Conservation (phyloP, 2,888 invertebrate genomes). For the Cryptosula pallasiana region DNA sequence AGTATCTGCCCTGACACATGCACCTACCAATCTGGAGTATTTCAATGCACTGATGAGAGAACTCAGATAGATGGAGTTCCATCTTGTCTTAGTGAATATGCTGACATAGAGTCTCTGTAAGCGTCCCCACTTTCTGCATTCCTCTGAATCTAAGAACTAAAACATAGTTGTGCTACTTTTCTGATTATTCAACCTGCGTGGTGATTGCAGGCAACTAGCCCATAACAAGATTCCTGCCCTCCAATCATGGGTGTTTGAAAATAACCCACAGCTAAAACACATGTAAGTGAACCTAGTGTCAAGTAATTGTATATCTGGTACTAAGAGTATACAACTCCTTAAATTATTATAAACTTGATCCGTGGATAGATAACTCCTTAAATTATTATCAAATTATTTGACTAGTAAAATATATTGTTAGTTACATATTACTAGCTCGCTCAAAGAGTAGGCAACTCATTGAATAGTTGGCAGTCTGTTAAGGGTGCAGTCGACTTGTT, state of each 20-base stretch:
- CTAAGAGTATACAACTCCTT: no score
- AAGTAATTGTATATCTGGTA: no score
- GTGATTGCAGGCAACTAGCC: not conserved
- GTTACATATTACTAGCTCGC: no score
- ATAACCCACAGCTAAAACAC: not conserved
- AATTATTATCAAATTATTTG: no score
- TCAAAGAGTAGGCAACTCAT: no score
- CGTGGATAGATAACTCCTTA: no score
- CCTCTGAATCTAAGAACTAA: not conserved
- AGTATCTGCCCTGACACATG: not conserved
- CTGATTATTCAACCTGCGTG: not conserved
- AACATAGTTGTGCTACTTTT: not conserved
- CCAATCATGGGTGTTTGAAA: not conserved
- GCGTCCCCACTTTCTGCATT: no score
- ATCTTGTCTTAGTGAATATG: not conserved
- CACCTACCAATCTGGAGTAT: slow-evolving; percentile 16
- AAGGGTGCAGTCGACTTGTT: no score
- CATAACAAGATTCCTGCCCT: slow-evolving; percentile 15
- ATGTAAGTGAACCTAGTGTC: no score
- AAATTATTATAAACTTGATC: no score
- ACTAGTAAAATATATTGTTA: no score
- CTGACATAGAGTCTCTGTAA: slow-evolving; percentile 1
- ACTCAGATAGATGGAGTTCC: not conserved
- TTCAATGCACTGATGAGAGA: not conserved
- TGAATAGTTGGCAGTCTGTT: no score